phyloP scores from a whole-genome alignment of 2,113 vertebrate species.

The Aspiorhynchus laticeps region DNA sequence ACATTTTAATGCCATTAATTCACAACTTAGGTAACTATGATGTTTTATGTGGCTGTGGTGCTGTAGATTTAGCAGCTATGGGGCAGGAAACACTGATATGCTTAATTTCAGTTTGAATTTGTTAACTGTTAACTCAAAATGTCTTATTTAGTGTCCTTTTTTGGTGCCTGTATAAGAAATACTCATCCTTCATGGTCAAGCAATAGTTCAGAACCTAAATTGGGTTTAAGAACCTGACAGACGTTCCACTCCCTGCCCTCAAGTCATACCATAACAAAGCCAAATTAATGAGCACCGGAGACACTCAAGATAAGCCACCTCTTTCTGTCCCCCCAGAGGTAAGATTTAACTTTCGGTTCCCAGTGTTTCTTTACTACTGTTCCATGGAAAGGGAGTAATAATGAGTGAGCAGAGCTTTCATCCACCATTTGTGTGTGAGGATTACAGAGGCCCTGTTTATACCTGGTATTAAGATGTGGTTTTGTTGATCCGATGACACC shows the following conservation, averaged over 20 bases:
- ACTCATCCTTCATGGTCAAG: slow-evolving; percentile 51
- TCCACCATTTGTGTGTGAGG: slow-evolving; percentile 1
- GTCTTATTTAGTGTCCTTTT: not conserved
- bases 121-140: not conserved
- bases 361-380: not conserved
- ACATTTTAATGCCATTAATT: not conserved
- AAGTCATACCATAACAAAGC: slow-evolving; percentile 34
- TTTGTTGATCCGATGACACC: not conserved
- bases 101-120: not conserved
- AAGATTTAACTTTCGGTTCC: slow-evolving; percentile 14
- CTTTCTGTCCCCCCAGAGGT: not conserved
- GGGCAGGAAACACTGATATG: not conserved
- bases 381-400: slow-evolving; percentile 32
- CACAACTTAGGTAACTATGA: not conserved
- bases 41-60: not conserved
- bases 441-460: not conserved
- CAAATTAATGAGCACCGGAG: slow-evolving; percentile 51
- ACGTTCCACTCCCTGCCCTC: slow-evolving; percentile 48
- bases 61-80: not conserved
- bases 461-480: not conserved
- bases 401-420: slow-evolving; percentile 32
- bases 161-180: not conserved
- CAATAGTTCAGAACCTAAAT: slow-evolving; percentile 57
- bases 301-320: slow-evolving; percentile 38
- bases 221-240: slow-evolving; percentile 52